Evolutionary conservation across 1,140 invertebrate species (phyloP).

Genomic region (Pogonus chalceus): DNA sequence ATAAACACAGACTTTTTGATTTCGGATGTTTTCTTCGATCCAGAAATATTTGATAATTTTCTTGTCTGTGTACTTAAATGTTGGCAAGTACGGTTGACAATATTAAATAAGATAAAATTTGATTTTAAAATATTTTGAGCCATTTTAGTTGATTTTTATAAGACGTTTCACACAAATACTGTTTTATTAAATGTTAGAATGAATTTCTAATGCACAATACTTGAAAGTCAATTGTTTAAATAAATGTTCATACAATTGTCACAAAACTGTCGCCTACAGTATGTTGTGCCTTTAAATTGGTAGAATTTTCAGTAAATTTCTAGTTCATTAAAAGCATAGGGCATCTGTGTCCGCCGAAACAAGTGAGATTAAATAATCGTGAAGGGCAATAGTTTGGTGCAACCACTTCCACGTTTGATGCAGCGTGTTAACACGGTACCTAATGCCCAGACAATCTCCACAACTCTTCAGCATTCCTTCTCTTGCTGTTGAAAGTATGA

Average conservation of each 20-base stretch:
- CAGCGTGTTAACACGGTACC: constrained; percentile 69
- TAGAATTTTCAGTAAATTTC: constrained; percentile 16
- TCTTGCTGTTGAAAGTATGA: constrained; percentile 24
- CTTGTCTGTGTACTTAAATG: not conserved
- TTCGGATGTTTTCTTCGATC: not conserved
- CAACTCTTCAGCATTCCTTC: constrained; percentile 72
- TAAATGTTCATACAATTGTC: no score
- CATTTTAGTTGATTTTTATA: not conserved
- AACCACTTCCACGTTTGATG: constrained; percentile 89
- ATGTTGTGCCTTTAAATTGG: constrained; percentile 23
- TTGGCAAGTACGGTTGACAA: not conserved
- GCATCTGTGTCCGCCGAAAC: constrained; percentile 59
- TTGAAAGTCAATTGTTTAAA: no score
- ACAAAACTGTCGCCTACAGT: no score
- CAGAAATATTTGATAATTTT: not conserved
- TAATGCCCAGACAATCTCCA: constrained; percentile 75
- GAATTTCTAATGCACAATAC: not conserved
- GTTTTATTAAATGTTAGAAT: not conserved
- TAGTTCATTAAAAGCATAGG: constrained; percentile 14
- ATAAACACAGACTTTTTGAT: constrained; percentile 74
- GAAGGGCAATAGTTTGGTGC: constrained; percentile 74
- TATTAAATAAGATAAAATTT: not conserved
- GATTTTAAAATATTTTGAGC: not conserved
- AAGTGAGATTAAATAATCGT: constrained; percentile 73
- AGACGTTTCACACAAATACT: not conserved